Conservation (phyloP, 1,140 invertebrate species). For the Bombyx mandarina region DNA sequence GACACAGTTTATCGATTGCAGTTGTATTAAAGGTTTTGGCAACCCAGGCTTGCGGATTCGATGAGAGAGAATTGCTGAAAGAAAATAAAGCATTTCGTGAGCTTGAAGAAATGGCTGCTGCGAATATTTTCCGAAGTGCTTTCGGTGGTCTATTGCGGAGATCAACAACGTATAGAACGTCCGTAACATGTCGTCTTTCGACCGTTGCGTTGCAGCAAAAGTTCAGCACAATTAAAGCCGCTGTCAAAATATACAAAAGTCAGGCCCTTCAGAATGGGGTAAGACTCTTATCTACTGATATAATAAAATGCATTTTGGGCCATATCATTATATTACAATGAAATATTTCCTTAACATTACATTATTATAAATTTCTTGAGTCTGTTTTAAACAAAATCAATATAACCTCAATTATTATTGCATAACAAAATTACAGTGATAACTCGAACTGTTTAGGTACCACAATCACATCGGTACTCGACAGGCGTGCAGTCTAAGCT, state of each 20-base stretch:
- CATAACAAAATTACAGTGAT: slow-evolving; percentile 58
- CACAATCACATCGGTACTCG: slow-evolving; percentile 38
- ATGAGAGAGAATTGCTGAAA: background rate
- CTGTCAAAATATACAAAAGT: slow-evolving; percentile 34
- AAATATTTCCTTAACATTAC: background rate
- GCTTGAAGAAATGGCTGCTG: slow-evolving; percentile 62
- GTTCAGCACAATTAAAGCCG: slow-evolving; percentile 36
- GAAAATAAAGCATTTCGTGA: slow-evolving; percentile 11
- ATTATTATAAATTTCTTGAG: background rate
- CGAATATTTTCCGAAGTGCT: slow-evolving; percentile 55
- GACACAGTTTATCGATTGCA: no score
- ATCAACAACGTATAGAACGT: slow-evolving; percentile 43
- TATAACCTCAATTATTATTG: slow-evolving; percentile 63
- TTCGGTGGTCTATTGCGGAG: slow-evolving; percentile 58
- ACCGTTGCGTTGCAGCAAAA: slow-evolving; percentile 54
- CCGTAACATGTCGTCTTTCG: slow-evolving; percentile 52
- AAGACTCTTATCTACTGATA: slow-evolving; percentile 34
- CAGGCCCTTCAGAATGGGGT: slow-evolving; percentile 49
- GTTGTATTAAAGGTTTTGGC: no score
- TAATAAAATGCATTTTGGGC: slow-evolving; percentile 10
- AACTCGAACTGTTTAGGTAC: slow-evolving; percentile 56
- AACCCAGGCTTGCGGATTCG: no score
- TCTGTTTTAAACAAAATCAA: slow-evolving; percentile 3
- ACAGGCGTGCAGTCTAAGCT: slow-evolving; percentile 40
- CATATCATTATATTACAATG: background rate